A percentile compares a stretch with the other conserved stretches of the same genome.
These are phyloP conservation scores for Benitochromis conjunctus DNA, from an alignment of 2,113 vertebrate genomes.

Conservation along the genomic window DNA sequence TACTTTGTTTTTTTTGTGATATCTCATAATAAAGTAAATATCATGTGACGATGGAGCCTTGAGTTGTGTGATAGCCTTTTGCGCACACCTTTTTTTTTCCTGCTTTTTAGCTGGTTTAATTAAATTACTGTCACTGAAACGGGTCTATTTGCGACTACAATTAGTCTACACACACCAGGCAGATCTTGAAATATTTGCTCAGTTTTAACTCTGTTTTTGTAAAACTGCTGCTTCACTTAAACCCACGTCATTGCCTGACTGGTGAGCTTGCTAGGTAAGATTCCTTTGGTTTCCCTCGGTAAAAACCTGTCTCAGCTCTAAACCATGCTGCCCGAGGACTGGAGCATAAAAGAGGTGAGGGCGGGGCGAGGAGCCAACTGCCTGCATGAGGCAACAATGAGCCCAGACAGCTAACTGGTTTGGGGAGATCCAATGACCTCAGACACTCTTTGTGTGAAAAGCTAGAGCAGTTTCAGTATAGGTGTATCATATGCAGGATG, in stretches of 20 bases:
- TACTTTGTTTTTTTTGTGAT: not conserved
- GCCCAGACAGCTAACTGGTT: slow-evolving; percentile 54
- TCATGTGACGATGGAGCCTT: not conserved
- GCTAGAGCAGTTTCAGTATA: not conserved
- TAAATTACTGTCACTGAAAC: not conserved
- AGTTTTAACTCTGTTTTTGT: not conserved
- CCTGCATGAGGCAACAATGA: slow-evolving; percentile 22
- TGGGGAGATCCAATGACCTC: slow-evolving; percentile 46
- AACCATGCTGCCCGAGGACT: not conserved
- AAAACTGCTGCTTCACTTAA: not conserved
- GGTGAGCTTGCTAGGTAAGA: slow-evolving; percentile 60
- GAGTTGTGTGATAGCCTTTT: not conserved
- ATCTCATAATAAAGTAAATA: not conserved
- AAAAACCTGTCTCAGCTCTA: slow-evolving; percentile 26
- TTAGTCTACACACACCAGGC: not conserved
- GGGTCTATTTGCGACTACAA: not conserved
- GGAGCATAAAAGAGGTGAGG: slow-evolving; percentile 3
- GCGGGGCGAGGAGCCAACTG: not conserved
- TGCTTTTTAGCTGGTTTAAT: not conserved
- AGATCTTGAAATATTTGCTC: not conserved
- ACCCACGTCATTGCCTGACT: not conserved
- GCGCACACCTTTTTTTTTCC: not conserved
- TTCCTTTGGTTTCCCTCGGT: slow-evolving; percentile 48
- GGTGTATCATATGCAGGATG: not conserved
- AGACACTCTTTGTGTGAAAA: not conserved